Evolutionary conservation across 2,888 invertebrate genomes (phyloP), one percentile per base, ranked within the genome.

Genomic region (Dilophus febrilis): DNA sequence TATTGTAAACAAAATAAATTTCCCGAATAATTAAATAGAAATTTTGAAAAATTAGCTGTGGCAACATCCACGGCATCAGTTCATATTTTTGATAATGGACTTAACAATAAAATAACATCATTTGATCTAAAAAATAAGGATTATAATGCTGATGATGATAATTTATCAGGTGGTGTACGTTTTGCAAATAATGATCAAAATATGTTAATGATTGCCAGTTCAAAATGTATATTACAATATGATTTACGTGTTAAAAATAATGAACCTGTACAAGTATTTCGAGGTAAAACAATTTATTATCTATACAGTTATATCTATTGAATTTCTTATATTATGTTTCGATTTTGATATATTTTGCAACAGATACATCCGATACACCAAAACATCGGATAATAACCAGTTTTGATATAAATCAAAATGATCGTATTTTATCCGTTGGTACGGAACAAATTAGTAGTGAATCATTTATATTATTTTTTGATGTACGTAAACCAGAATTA

Each of bases 401-500:
- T 49, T 80, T 87, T 64, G 87, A 86, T 55, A 57, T 83, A 3
- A 81, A 79, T 17, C 66, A 70, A 40, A 75, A 77, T 46, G 76
- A 78, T 27, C 64, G 74, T 22, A 64, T 84, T 37, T 50, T 88
- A 41, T 77, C 80, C 53, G 78, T 75, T 2, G 88, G 87, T 38
- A 83, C 82, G 2, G 77, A 79, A 53, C 56, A 78, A 18, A 64
- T 72, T 33, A 67, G 72, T 40, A 71, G 73, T 17, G 22, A 22
- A 22, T 22, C 80, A 0, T 86, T 71, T 56, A 64, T 87, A 13
- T 60, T 86, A 44, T 88, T 88, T 63, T 87, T 82, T 77, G 88
- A 88, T 61, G 63, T 75, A 17, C 66, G 86, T 44, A 64, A 66
- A 43, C 48, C 52, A 3, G 65, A 67, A 44, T 64, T 78, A 11